phyloP scores from a whole-genome alignment of 2,113 vertebrate species.

The Paramormyrops kingsleyae region DNA sequence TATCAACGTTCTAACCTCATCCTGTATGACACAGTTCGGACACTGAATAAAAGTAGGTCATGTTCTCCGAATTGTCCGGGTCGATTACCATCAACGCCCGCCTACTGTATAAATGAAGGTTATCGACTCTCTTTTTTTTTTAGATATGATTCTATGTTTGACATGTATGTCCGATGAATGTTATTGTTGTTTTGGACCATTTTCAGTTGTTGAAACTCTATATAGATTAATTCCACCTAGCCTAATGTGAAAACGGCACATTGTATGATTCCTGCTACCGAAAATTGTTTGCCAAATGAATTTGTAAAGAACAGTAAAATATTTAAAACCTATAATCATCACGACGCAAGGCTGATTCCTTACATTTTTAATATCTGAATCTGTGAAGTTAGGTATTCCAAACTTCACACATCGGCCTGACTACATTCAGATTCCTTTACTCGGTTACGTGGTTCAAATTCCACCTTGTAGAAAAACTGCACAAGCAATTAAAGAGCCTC shows the following conservation, averaged over 20 bases:
- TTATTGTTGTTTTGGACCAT: background rate
- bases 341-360: background rate
- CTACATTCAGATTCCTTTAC: background rate
- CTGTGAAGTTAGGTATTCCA: background rate
- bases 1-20: slow-evolving; percentile 15
- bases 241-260: background rate
- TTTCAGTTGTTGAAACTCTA: background rate
- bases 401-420: background rate
- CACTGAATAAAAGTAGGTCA: slow-evolving; percentile 51
- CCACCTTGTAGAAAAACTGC: background rate
- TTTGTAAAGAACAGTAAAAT: background rate
- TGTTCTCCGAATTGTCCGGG: slow-evolving; percentile 34
- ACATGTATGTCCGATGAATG: background rate
- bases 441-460: background rate
- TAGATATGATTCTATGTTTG: slow-evolving; percentile 16
- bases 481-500: background rate
- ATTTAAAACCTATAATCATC: background rate
- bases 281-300: background rate
- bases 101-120: slow-evolving; percentile 18
- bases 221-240: background rate
- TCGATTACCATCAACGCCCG: slow-evolving; percentile 36
- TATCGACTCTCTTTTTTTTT: background rate
- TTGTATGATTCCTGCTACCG: background rate
- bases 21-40: slow-evolving; percentile 30
- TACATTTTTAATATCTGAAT: background rate